These are phyloP conservation scores for Atlantisia rogersi DNA, from an alignment of 2,113 vertebrate species.

Conservation along the genomic window DNA sequence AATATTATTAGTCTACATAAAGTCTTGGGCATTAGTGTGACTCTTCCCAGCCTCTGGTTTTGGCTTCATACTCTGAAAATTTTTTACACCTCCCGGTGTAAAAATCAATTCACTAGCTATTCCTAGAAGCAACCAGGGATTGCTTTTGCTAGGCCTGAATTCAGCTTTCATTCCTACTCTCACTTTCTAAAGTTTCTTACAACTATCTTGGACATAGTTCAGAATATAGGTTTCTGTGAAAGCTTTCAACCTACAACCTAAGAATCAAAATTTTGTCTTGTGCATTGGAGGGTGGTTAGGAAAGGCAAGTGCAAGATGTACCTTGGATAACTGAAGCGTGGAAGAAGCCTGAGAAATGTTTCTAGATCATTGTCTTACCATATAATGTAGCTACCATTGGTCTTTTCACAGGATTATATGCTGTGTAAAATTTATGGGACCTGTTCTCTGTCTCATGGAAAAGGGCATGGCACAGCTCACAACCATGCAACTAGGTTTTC, in stretches of 20 bases:
- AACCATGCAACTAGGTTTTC: background rate
- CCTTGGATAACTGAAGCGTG: background rate
- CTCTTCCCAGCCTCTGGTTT: background rate
- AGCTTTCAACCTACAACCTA: background rate
- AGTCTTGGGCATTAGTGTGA: background rate
- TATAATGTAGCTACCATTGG: background rate
- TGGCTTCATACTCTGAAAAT: background rate
- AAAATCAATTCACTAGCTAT: background rate
- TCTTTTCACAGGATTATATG: background rate
- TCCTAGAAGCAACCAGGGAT: background rate
- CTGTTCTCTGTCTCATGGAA: background rate
- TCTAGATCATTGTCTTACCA: background rate
- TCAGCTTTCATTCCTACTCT: background rate
- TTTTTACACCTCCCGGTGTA: background rate
- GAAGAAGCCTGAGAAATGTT: background rate
- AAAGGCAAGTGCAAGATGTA: background rate
- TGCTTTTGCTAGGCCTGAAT: background rate
- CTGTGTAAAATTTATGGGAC: background rate
- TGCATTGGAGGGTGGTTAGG: background rate
- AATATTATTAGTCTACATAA: background rate
- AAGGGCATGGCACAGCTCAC: background rate
- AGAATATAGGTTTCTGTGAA: background rate
- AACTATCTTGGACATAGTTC: background rate
- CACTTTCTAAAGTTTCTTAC: background rate
- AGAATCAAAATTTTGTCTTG: background rate